A percentile compares a stretch with the other conserved stretches of the same genome.
Conservation (phyloP, 2,888 invertebrate genomes). For the Cephus spinipes region DNA sequence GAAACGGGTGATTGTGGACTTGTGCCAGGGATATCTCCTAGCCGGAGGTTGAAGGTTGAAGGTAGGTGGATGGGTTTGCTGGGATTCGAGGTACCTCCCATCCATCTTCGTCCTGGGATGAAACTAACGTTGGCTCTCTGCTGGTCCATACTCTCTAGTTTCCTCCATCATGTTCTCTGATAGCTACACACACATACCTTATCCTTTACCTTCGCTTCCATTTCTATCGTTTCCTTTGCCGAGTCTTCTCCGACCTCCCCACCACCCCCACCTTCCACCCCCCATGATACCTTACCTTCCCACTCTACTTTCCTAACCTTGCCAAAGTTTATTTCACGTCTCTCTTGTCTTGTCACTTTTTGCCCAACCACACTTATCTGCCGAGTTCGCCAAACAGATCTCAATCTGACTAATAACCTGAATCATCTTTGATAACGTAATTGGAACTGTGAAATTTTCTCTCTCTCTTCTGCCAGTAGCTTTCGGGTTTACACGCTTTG, state of each 20-base stretch:
- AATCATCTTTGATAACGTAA: no score
- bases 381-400: no score
- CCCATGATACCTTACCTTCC: neutral
- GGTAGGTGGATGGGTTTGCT: constrained; percentile 42
- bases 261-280: constrained; percentile 16
- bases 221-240: no score
- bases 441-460: no score
- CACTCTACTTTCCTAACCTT: constrained; percentile 1
- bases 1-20: constrained; percentile 28
- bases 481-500: no score
- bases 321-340: no score
- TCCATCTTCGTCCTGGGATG: constrained; percentile 52
- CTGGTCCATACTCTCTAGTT: constrained; percentile 28
- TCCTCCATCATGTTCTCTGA: constrained; percentile 48
- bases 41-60: constrained; percentile 28
- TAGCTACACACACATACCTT: constrained; percentile 18
- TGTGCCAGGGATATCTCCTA: constrained; percentile 12
- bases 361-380: no score
- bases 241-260: neutral
- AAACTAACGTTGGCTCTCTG: constrained; percentile 31
- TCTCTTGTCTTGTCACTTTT: no score
- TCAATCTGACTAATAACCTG: no score
- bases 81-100: constrained; percentile 47
- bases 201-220: constrained; percentile 6
- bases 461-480: no score